phyloP scores from a whole-genome alignment of 2,113 vertebrate species.

The Hepsetus odoe region DNA sequence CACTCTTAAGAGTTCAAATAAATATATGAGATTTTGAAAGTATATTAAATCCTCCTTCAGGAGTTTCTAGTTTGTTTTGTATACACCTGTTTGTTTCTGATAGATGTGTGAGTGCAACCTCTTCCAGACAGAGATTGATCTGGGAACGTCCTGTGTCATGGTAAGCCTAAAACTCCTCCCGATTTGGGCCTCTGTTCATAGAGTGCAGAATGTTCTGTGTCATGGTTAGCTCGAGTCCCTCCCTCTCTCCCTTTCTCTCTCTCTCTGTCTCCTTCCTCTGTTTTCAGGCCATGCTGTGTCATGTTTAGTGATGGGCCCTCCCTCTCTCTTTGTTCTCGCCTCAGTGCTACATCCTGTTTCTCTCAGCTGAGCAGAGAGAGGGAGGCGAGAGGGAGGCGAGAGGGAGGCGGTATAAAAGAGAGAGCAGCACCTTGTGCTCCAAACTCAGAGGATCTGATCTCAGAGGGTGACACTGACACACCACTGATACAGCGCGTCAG shows the following conservation, averaged over 20 bases:
- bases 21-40: no score
- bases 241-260: slow-evolving; percentile 7
- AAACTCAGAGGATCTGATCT: slow-evolving; percentile 15
- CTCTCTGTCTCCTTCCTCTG: not conserved
- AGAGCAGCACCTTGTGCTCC: not conserved
- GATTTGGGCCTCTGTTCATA: slow-evolving; percentile 38
- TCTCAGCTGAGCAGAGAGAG: slow-evolving; percentile 33
- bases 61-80: not conserved
- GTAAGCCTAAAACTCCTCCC: slow-evolving; percentile 41
- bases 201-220: slow-evolving; percentile 51
- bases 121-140: not conserved
- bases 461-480: not conserved
- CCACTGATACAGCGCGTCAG: not conserved
- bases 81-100: not conserved
- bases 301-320: slow-evolving; percentile 57
- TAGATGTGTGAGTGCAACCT: not conserved
- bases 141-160: slow-evolving; percentile 44
- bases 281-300: slow-evolving; percentile 55
- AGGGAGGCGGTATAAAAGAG: slow-evolving; percentile 64
- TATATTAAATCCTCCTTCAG: no score
- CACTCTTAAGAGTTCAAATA: no score
- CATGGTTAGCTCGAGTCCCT: slow-evolving; percentile 63
- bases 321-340: slow-evolving; percentile 7
- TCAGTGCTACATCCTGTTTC: slow-evolving; percentile 60
- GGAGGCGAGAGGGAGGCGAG: not conserved